phyloP scores from a whole-genome alignment of 2,113 vertebrate genomes.

The Syngnathoides biaculeatus region DNA sequence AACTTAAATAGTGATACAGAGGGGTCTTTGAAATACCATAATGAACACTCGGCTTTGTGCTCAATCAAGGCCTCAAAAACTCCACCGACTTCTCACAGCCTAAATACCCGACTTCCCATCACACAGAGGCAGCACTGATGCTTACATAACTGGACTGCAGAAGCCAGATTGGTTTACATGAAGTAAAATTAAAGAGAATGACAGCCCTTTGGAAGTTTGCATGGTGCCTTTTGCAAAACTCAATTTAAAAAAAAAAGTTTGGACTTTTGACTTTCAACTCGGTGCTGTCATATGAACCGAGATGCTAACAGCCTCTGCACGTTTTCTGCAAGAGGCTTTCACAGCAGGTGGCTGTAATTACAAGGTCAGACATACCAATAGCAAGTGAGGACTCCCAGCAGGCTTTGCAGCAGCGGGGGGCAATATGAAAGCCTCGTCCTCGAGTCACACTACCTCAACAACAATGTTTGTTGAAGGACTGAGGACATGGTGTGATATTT shows the following conservation, averaged over 20 bases:
- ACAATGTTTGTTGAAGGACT: conserved; percentile 50
- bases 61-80: conserved; percentile 38
- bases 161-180: conserved; percentile 43
- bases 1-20: conserved; percentile 56
- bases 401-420: conserved; percentile 39
- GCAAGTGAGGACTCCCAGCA: conserved; percentile 42
- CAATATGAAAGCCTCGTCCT: conserved; percentile 49
- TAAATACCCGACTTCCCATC: too few relatives aligned
- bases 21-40: conserved; percentile 64
- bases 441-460: conserved; percentile 34
- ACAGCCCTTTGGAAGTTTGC: conserved; percentile 33
- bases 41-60: conserved; percentile 66
- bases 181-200: conserved; percentile 36
- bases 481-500: conserved; percentile 45
- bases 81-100: not conserved
- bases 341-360: conserved; percentile 47
- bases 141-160: conserved; percentile 57
- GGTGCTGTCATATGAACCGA: conserved; percentile 6
- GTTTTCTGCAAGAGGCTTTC: conserved; percentile 44
- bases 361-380: conserved; percentile 38
- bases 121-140: conserved; percentile 33
- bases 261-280: not conserved
- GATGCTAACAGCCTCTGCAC: conserved; percentile 26
- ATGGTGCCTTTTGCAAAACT: conserved; percentile 20
- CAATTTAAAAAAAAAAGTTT: conserved; percentile 6